Base-by-base conservation (phyloP, 2,797 vertebrate genomes). In the Centropyge bicolor region DNA sequence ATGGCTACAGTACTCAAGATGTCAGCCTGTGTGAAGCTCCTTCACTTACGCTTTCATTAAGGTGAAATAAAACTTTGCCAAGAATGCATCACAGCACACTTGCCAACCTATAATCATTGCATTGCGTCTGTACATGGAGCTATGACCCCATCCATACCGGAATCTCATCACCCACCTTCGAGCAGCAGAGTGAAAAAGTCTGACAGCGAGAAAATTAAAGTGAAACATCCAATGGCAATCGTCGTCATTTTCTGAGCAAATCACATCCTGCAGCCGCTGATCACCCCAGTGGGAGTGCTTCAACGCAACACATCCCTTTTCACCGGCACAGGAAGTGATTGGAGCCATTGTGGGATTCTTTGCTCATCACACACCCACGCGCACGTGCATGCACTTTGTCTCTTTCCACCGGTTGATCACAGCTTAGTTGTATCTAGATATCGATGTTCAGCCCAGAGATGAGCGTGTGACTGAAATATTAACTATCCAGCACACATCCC, bases 281-380 rank as follows among this genome's bases (percentile, higher is more conserved):
- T 90, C 86, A 76, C 84, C 71, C 89, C 71, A 3, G 31, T 45
- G 88, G 86, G 91, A 85, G 83, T 78, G 76, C 83, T 91, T 91
- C 36, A 62, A 74, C 27, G 19, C 22, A 76, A 69, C 74, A 51
- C 84, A 80, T 81, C 40, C 41, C 45, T 67, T 86, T 82, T 80
- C 69, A 82, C 64, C 49, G 81, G 60, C 74, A 68, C 11, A n/a
- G 62, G 70, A 85, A 83, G 63, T 59, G 83, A 89, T 89, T 77
- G 81, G 49, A 87, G 78, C 60, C 66, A 79, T 66, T 75, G 74
- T 19, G 55, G 31, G 4, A 56, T 71, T 52, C 74, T 72, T 76
- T 70, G 49, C 73, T 80, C 75, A 76, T 72, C 72, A 49, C 57
- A 38, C 74, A 31, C 52, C 46, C 61, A 49, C 62, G 59, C 46